phyloP scores from a whole-genome alignment of 2,797 vertebrate genomes.

The Neopelma chrysocephalum region DNA sequence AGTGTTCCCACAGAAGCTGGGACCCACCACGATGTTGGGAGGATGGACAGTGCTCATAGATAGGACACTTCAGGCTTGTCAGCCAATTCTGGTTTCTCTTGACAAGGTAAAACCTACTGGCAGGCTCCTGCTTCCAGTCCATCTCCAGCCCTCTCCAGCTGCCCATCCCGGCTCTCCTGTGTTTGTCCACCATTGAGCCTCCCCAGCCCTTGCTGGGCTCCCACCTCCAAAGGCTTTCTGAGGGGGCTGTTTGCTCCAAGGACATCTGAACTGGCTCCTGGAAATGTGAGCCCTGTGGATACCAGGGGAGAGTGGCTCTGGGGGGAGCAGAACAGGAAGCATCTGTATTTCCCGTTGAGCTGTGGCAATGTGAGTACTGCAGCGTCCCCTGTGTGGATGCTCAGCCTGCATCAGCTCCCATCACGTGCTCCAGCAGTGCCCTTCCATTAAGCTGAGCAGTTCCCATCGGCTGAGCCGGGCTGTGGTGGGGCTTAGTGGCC shows the following conservation, averaged over 20 bases:
- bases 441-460: background rate
- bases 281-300: accelerated
- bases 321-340: accelerated
- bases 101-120: accelerated
- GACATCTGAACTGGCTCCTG: accelerated
- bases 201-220: background rate
- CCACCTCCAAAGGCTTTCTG: background rate
- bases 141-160: background rate
- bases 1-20: background rate
- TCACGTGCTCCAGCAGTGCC: background rate
- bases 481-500: background rate
- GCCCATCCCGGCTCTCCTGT: accelerated
- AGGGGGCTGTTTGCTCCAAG: accelerated
- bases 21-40: accelerated
- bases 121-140: background rate
- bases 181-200: accelerated
- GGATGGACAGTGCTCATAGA: accelerated
- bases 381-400: background rate
- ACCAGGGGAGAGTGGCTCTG: background rate
- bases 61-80: background rate
- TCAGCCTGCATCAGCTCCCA: background rate
- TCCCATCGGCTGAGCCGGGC: background rate
- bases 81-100: background rate
- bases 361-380: background rate
- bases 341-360: background rate